Evolutionary conservation across 2,888 invertebrate genomes (phyloP).

Genomic region (Drosophila limbata): DNA sequence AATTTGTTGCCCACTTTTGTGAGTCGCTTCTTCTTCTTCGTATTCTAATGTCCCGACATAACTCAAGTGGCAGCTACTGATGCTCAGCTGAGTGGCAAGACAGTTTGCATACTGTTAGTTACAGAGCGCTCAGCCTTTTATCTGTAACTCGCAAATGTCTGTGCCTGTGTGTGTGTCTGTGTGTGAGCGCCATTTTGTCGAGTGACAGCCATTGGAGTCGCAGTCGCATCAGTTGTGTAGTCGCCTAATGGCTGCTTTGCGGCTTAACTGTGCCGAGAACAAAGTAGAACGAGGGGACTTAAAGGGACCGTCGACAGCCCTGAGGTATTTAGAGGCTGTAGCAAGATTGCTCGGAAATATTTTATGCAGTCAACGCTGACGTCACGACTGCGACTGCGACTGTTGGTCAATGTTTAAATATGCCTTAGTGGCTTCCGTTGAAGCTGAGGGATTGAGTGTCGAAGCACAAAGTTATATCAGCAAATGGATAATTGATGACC

Average conservation of each 20-base stretch:
- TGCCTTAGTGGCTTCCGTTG: slow-evolving; percentile 26
- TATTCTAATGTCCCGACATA: slow-evolving; percentile 46
- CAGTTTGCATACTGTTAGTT: slow-evolving; percentile 73
- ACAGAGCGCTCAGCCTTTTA: slow-evolving; percentile 67
- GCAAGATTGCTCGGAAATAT: slow-evolving; percentile 44
- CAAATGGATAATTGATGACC: slow-evolving; percentile 36
- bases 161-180: slow-evolving; percentile 16
- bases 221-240: slow-evolving; percentile 65
- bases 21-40: slow-evolving; percentile 11
- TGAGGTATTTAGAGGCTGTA: slow-evolving; percentile 51
- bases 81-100: slow-evolving; percentile 53
- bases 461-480: slow-evolving; percentile 20
- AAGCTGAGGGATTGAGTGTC: slow-evolving; percentile 23
- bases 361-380: slow-evolving; percentile 45
- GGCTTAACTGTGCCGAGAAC: slow-evolving; percentile 62
- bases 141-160: slow-evolving; percentile 49
- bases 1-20: slow-evolving; percentile 36
- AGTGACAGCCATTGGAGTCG: slow-evolving; percentile 65
- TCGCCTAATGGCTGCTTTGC: slow-evolving; percentile 77
- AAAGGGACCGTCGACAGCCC: slow-evolving; percentile 35
- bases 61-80: slow-evolving; percentile 66
- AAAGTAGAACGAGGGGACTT: not conserved
- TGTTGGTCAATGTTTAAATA: slow-evolving; percentile 49
- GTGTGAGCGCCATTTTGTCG: slow-evolving; percentile 58
- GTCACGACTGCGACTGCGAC: slow-evolving; percentile 27